A percentile compares a stretch with the other conserved stretches of the same genome.
Evolutionary conservation across 1,140 invertebrate genomes (phyloP).

Genomic region (Philotrypesis tridentata): DNA sequence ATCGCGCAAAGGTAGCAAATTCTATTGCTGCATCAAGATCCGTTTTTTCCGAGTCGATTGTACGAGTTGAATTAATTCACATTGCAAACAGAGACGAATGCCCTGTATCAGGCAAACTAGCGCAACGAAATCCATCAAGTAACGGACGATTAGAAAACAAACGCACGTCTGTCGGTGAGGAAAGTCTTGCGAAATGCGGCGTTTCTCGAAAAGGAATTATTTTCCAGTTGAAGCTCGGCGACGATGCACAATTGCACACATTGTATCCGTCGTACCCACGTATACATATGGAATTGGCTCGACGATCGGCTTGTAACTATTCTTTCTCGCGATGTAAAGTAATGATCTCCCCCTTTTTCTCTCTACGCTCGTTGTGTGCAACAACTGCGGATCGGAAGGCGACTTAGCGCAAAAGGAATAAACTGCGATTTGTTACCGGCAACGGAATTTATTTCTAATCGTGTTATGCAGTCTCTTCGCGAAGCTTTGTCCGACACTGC

Average conservation of each 20-base stretch:
- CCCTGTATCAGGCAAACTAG: background rate
- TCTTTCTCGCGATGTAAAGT: slow-evolving; percentile 7
- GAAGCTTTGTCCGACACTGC: slow-evolving; percentile 37
- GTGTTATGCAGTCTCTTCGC: background rate
- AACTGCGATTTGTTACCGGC: slow-evolving; percentile 38
- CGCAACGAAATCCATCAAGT: slow-evolving; percentile 15
- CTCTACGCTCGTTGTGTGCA: background rate
- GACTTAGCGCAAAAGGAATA: background rate
- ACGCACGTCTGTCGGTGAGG: background rate
- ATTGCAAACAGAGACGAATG: background rate
- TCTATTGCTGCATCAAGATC: no score
- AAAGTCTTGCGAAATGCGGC: background rate
- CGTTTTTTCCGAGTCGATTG: background rate
- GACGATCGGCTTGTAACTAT: background rate
- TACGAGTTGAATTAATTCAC: background rate
- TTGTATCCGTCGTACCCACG: background rate
- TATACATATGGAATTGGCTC: slow-evolving; percentile 41
- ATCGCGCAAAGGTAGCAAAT: no score
- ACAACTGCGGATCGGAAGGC: background rate
- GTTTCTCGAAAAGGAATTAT: slow-evolving; percentile 34
- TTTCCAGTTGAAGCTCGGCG: background rate
- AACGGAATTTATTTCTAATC: slow-evolving; percentile 57
- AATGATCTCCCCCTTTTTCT: background rate
- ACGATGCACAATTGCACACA: background rate
- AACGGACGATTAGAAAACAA: slow-evolving; percentile 9